Percentiles rank a stretch among this genome's conserved stretches.
Evolutionary conservation across 2,888 invertebrate species (phyloP).

Genomic region (Athalia rosae): DNA sequence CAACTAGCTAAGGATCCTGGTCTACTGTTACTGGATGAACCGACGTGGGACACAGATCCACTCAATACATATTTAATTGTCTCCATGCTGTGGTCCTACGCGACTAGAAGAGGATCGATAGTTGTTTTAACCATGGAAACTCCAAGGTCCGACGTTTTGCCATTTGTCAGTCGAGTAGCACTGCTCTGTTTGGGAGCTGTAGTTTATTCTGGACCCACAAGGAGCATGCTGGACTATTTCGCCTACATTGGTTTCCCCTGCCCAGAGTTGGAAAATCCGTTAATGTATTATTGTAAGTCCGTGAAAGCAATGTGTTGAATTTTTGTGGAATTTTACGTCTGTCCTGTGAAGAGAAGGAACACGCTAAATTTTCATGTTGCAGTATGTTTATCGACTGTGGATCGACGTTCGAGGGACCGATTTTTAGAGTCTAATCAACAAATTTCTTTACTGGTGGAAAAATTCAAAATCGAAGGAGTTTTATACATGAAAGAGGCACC

Average conservation of each 20-base stretch:
- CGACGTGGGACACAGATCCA: slow-evolving; percentile 95
- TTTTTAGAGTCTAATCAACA: slow-evolving; percentile 96
- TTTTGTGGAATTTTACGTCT: not conserved
- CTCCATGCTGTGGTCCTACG: slow-evolving; percentile 92
- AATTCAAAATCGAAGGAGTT: slow-evolving; percentile 91
- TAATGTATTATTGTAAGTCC: slow-evolving; percentile 96
- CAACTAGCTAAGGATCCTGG: slow-evolving; percentile 96
- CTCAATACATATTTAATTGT: slow-evolving; percentile 96
- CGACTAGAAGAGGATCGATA: slow-evolving; percentile 93
- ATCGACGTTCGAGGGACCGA: slow-evolving; percentile 89
- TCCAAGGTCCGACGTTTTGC: slow-evolving; percentile 95
- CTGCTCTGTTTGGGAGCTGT: slow-evolving; percentile 94
- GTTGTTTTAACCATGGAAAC: slow-evolving; percentile 95
- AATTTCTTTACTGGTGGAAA: slow-evolving; percentile 92
- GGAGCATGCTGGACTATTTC: slow-evolving; percentile 95
- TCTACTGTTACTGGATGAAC: slow-evolving; percentile 92
- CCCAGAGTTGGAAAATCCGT: slow-evolving; percentile 95
- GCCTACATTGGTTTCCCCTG: slow-evolving; percentile 97
- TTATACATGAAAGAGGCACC: slow-evolving; percentile 80
- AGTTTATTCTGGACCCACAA: slow-evolving; percentile 93
- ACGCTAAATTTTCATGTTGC: slow-evolving; percentile 54
- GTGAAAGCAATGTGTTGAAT: not conserved
- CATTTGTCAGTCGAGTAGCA: slow-evolving; percentile 93
- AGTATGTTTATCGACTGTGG: slow-evolving; percentile 87
- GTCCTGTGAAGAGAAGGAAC: not conserved